Evolutionary conservation across 2,888 invertebrate species (phyloP).

Genomic region (Blera fallax): DNA sequence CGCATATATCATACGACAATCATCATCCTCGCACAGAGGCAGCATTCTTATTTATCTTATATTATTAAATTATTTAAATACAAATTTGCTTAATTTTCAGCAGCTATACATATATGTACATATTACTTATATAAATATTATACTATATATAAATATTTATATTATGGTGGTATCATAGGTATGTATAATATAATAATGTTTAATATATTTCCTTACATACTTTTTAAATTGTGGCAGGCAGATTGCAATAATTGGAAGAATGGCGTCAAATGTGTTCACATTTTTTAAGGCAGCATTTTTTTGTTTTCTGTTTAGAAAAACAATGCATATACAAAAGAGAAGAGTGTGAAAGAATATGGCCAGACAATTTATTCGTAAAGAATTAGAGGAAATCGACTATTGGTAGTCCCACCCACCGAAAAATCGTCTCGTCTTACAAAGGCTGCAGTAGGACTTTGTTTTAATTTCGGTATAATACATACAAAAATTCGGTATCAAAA

Average conservation of each 20-base stretch:
- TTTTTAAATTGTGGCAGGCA: not conserved
- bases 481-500: too few relatives aligned
- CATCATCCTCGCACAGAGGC: slow-evolving; percentile 32
- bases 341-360: too few relatives aligned
- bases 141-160: slow-evolving; percentile 58
- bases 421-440: too few relatives aligned
- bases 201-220: not conserved
- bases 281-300: too few relatives aligned
- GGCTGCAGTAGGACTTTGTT: too few relatives aligned
- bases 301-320: too few relatives aligned
- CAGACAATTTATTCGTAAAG: too few relatives aligned
- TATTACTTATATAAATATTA: slow-evolving; percentile 58
- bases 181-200: slow-evolving; percentile 52
- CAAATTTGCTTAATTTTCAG: slow-evolving; percentile 48
- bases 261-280: too few relatives aligned
- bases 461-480: too few relatives aligned
- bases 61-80: slow-evolving; percentile 14
- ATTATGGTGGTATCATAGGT: slow-evolving; percentile 70
- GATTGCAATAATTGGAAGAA: not conserved
- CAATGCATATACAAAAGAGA: too few relatives aligned
- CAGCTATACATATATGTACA: slow-evolving; percentile 36
- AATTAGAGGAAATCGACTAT: too few relatives aligned
- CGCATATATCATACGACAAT: slow-evolving; percentile 51
- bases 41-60: slow-evolving; percentile 59
- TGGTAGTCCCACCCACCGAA: too few relatives aligned